Evolutionary conservation across 2,888 invertebrate genomes (phyloP).

Genomic region (Cephus pulcher): DNA sequence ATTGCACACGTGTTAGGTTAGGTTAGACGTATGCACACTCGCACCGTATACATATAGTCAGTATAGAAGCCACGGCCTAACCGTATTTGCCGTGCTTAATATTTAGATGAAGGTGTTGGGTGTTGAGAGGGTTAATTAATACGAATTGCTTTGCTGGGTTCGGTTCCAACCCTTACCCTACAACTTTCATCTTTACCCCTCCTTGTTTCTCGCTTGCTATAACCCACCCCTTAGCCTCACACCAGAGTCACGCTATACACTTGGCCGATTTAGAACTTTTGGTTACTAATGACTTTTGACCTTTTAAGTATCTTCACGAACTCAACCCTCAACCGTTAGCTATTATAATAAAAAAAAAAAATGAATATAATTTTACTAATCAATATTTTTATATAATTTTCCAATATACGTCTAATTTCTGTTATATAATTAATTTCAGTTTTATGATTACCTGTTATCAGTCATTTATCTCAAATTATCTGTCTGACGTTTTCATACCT

Average conservation of each 20-base stretch:
- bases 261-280: not conserved
- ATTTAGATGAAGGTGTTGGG: slow-evolving; percentile 42
- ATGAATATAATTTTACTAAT: not conserved
- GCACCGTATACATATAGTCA: not conserved
- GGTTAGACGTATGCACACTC: slow-evolving; percentile 12
- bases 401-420: not conserved
- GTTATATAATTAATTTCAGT: not conserved
- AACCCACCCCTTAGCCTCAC: slow-evolving; percentile 5
- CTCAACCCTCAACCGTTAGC: too few species aligned
- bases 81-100: slow-evolving; percentile 30
- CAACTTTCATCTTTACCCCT: not conserved
- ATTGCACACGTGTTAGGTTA: slow-evolving; percentile 1
- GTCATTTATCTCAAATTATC: not conserved
- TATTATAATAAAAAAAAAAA: not conserved
- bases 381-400: not conserved
- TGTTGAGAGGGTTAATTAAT: slow-evolving; percentile 55
- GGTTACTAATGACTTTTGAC: too few species aligned
- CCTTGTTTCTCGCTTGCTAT: not conserved
- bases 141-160: slow-evolving; percentile 45
- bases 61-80: slow-evolving; percentile 15
- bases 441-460: not conserved
- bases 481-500: not conserved
- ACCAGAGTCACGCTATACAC: slow-evolving; percentile 38
- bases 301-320: too few species aligned
- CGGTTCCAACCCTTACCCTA: slow-evolving; percentile 22